Evolutionary conservation across 2,888 invertebrate species (phyloP).

Genomic region (Tortrix viridana): DNA sequence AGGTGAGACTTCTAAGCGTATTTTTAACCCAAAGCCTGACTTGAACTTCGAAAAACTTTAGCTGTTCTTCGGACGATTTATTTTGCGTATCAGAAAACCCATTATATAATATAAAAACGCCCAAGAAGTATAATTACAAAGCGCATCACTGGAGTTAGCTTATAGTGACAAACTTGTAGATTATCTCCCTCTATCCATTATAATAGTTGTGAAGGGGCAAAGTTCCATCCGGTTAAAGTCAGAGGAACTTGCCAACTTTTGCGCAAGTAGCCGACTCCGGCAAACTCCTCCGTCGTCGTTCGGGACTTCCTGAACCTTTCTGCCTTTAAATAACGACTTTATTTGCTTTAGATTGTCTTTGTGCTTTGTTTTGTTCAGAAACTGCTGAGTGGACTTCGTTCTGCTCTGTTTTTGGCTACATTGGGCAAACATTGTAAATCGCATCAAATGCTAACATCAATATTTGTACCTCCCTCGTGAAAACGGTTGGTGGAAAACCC

Average conservation of each 20-base stretch:
- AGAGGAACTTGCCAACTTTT: conserved; percentile 58
- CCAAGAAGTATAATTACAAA: conserved; percentile 39
- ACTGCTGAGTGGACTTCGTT: conserved; percentile 12
- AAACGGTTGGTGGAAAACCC: conserved; percentile 23
- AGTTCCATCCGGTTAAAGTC: conserved; percentile 63
- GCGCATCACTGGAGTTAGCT: conserved; percentile 65
- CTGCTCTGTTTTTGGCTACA: conserved; percentile 12
- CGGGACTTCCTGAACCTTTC: conserved; percentile 48
- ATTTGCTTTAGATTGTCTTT: conserved; percentile 49
- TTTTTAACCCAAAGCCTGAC: no score
- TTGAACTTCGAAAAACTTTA: no score
- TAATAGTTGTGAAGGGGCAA: conserved; percentile 64
- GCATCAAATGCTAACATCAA: conserved; percentile 17
- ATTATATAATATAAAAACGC: not conserved
- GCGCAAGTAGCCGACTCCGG: conserved; percentile 56
- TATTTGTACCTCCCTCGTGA: conserved; percentile 22
- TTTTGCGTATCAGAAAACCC: not conserved
- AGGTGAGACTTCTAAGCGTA: no score
- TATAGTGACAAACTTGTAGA: conserved; percentile 69
- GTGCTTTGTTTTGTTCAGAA: conserved; percentile 21
- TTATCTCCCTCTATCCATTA: conserved; percentile 70
- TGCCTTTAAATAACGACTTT: conserved; percentile 57
- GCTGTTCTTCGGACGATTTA: no score
- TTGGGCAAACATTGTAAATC: conserved; percentile 11
- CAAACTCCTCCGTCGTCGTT: conserved; percentile 52